Conservation (phyloP, 2,888 invertebrate genomes). For the Conomelus anceps region DNA sequence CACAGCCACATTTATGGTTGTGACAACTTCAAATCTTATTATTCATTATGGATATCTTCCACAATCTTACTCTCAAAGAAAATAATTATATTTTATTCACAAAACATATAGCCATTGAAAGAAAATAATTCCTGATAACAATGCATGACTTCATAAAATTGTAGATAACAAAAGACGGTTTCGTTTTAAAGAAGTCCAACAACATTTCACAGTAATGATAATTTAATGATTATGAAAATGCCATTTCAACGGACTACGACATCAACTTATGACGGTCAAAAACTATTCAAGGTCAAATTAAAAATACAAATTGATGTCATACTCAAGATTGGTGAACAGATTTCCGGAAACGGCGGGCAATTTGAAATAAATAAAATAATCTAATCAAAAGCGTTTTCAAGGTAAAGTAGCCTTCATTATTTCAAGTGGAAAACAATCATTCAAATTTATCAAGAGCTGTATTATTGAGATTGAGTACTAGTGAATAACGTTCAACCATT, state of each 20-base stretch:
- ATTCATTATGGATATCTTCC: too few relatives aligned
- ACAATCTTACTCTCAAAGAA: too few relatives aligned
- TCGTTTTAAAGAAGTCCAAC: too few relatives aligned
- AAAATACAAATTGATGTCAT: background rate
- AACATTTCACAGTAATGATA: too few relatives aligned
- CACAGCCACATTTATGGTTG: too few relatives aligned
- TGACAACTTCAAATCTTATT: too few relatives aligned
- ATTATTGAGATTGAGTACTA: background rate
- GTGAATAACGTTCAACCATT: too few relatives aligned
- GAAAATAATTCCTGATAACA: too few relatives aligned
- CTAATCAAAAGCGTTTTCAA: background rate
- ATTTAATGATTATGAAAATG: background rate
- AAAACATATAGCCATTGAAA: too few relatives aligned
- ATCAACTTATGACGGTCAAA: background rate
- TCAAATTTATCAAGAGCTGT: background rate
- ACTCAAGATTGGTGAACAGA: background rate
- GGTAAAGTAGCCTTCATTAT: background rate
- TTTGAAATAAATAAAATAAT: background rate
- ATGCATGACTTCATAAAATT: too few relatives aligned
- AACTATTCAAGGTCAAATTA: background rate
- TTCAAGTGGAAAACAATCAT: background rate
- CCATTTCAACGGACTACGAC: background rate
- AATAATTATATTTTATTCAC: too few relatives aligned
- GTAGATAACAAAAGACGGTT: too few relatives aligned
- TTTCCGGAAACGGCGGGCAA: background rate